Evolutionary conservation across 2,888 invertebrate genomes (phyloP).

Genomic region (Tineola bisselliella): DNA sequence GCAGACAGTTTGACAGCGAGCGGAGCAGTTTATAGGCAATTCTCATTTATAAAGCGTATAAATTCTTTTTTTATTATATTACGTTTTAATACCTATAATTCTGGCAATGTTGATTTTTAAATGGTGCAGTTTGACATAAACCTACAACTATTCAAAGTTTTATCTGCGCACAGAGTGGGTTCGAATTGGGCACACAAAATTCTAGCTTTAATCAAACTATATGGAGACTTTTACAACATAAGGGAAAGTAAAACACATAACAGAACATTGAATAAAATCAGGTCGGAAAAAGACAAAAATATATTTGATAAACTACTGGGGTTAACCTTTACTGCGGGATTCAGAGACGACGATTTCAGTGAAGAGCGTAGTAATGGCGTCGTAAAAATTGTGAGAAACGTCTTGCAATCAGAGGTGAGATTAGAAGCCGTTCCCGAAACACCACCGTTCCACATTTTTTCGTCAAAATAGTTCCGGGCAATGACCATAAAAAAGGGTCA

Average conservation of each 20-base stretch:
- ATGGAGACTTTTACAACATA: not conserved
- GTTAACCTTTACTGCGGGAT: slow-evolving; percentile 20
- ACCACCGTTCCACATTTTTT: slow-evolving; percentile 21
- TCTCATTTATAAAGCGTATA: slow-evolving; percentile 9
- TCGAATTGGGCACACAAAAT: no score
- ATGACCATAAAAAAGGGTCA: slow-evolving; percentile 43
- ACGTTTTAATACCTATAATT: slow-evolving; percentile 4
- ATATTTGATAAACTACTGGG: slow-evolving; percentile 7
- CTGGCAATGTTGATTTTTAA: slow-evolving; percentile 5
- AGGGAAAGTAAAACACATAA: not conserved
- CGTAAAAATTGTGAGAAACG: slow-evolving; percentile 53
- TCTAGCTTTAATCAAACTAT: no score
- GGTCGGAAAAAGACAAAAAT: not conserved
- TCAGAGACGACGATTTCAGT: slow-evolving; percentile 30
- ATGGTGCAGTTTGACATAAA: not conserved
- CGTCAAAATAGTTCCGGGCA: slow-evolving; percentile 25
- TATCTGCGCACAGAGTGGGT: not conserved
- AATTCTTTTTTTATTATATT: slow-evolving; percentile 9
- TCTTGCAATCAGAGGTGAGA: slow-evolving; percentile 51
- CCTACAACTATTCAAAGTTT: slow-evolving; percentile 1
- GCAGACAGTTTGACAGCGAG: slow-evolving; percentile 13
- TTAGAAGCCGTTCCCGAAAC: slow-evolving; percentile 36
- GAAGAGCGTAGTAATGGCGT: slow-evolving; percentile 35
- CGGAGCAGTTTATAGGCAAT: slow-evolving; percentile 7
- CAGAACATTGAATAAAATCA: not conserved